A percentile compares a stretch with the other conserved stretches of the same genome.
These are phyloP conservation scores for Temnothorax unifasciatus DNA, from an alignment of 2,888 invertebrate species.

Conservation along the genomic window DNA sequence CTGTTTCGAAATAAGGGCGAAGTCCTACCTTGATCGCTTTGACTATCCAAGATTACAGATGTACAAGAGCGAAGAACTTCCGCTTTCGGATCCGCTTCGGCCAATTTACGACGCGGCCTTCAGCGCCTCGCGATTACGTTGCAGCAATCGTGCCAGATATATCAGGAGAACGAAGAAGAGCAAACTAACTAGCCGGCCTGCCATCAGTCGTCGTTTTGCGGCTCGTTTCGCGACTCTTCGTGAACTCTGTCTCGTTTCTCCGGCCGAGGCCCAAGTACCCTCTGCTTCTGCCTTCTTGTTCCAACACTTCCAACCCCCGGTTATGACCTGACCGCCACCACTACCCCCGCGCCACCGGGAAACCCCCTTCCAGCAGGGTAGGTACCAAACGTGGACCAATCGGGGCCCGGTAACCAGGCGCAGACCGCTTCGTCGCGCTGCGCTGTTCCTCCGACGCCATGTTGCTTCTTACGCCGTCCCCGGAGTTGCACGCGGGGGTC, in stretches of 20 bases:
- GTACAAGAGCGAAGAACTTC: constrained; percentile 6
- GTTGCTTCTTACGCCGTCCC: constrained; percentile 66
- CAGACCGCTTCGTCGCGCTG: constrained; percentile 64
- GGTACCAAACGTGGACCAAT: constrained; percentile 84
- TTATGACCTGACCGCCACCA: constrained; percentile 49
- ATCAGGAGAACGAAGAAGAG: constrained; percentile 44
- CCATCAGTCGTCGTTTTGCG: constrained; percentile 50
- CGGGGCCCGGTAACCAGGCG: constrained; percentile 71
- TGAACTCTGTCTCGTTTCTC: constrained; percentile 55
- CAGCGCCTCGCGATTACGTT: constrained; percentile 52
- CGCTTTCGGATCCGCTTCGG: background rate
- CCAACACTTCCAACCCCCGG: constrained; percentile 19
- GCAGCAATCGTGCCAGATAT: constrained; percentile 50
- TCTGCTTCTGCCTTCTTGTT: constrained; percentile 45
- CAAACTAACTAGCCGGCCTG: constrained; percentile 52
- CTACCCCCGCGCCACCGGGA: constrained; percentile 3
- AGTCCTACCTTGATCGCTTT: constrained; percentile 49
- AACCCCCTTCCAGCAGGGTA: constrained; percentile 59
- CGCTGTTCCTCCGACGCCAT: constrained; percentile 70
- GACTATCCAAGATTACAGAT: constrained; percentile 26
- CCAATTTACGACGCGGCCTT: constrained; percentile 46
- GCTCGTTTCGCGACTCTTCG: constrained; percentile 59
- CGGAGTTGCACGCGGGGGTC: constrained; percentile 35
- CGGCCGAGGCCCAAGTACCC: constrained; percentile 53
- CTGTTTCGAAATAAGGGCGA: background rate